These are phyloP conservation scores for Rhinogobius similis DNA, from an alignment of 2,113 vertebrate species.

Conservation along the genomic window DNA sequence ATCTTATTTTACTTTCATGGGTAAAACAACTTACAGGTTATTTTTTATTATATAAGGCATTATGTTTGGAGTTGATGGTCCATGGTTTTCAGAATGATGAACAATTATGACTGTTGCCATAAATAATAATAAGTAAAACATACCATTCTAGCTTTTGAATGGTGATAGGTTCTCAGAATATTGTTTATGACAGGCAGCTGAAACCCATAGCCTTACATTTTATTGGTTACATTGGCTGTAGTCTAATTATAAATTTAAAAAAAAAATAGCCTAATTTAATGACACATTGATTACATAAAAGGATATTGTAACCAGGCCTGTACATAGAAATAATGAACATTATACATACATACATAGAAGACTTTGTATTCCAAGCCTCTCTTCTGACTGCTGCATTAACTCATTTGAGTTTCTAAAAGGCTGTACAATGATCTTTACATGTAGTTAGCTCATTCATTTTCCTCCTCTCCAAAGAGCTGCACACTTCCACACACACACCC, in stretches of 20 bases:
- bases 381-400: slow-evolving; percentile 4
- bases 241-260: background rate
- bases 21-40: background rate
- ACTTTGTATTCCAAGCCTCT: background rate
- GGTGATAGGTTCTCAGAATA: too few species aligned
- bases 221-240: background rate
- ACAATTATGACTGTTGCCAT: too few species aligned
- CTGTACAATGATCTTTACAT: slow-evolving; percentile 26
- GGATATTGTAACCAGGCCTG: background rate
- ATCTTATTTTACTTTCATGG: background rate
- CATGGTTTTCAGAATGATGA: background rate
- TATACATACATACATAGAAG: background rate
- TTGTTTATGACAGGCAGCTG: too few species aligned
- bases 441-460: slow-evolving; percentile 32
- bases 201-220: background rate
- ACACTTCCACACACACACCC: slow-evolving; percentile 25
- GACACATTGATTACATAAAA: too few species aligned
- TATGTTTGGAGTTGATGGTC: too few species aligned
- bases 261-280: background rate
- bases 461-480: slow-evolving; percentile 44
- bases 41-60: background rate
- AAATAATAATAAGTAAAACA: too few species aligned
- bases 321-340: background rate
- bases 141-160: too few species aligned
- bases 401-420: slow-evolving; percentile 23